Percentiles rank a stretch among this genome's conserved stretches.
These are phyloP conservation scores for Paragorgia papillata DNA, from an alignment of 92 coral and sea anemone species.

Conservation along the genomic window DNA sequence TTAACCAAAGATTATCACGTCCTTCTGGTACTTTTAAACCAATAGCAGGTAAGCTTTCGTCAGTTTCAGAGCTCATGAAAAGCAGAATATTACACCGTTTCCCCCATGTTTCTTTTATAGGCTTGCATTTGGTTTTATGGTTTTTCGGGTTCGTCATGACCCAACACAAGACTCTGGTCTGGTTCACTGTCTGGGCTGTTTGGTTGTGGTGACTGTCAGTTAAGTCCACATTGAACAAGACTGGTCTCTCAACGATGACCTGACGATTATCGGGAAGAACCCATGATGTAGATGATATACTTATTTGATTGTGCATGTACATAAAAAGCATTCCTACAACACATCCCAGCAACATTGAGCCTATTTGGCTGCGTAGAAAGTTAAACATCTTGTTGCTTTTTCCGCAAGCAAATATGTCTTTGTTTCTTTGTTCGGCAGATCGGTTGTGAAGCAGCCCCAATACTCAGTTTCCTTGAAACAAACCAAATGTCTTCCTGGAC, in stretches of 20 bases:
- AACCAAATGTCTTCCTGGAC: too few species aligned
- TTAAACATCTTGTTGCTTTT: too few species aligned
- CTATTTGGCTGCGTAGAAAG: too few species aligned
- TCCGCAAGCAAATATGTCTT: too few species aligned
- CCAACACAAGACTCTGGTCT: slow-evolving; percentile 82
- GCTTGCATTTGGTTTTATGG: slow-evolving; percentile 68
- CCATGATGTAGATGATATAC: not conserved
- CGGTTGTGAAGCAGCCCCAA: too few species aligned
- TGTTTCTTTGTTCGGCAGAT: too few species aligned
- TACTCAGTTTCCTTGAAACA: too few species aligned
- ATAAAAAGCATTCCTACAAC: slow-evolving; percentile 17
- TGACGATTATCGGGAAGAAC: slow-evolving; percentile 12
- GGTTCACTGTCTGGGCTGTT: slow-evolving; percentile 53
- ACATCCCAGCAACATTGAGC: too few species aligned
- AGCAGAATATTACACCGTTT: slow-evolving; percentile 76
- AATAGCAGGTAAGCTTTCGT: slow-evolving; percentile 71
- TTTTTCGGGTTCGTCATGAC: slow-evolving; percentile 85
- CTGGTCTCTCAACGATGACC: slow-evolving; percentile 32
- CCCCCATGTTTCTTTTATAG: slow-evolving; percentile 97
- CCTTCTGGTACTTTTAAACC: slow-evolving; percentile 87
- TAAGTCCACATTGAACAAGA: slow-evolving; percentile 77
- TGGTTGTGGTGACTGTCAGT: slow-evolving; percentile 77
- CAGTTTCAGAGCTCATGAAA: slow-evolving; percentile 89
- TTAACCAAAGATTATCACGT: slow-evolving; percentile 76
- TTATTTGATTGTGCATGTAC: slow-evolving; percentile 22